Evolutionary conservation across 2,888 invertebrate species (phyloP).

Genomic region (Aricia artaxerxes): DNA sequence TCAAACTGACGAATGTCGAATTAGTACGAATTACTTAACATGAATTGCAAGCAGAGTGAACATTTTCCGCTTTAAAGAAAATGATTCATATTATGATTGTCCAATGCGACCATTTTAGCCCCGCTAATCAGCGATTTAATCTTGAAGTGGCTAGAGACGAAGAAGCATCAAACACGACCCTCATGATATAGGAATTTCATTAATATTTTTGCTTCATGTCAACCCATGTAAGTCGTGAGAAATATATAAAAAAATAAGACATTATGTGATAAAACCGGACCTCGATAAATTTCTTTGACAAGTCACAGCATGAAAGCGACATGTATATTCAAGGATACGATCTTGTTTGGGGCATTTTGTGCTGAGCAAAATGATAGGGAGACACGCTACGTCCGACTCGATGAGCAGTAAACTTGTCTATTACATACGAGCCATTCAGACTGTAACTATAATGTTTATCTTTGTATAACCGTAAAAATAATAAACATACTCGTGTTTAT

Average conservation of each 20-base stretch:
- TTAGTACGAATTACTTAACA: no score
- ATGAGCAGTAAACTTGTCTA: neutral
- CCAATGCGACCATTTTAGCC: no score
- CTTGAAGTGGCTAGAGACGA: no score
- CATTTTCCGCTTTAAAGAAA: no score
- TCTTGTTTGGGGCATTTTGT: slow-evolving; percentile 1
- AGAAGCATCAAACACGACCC: no score
- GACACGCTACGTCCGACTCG: neutral
- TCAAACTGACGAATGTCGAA: no score
- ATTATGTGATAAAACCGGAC: neutral
- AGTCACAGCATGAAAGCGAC: slow-evolving; percentile 41
- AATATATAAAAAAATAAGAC: neutral
- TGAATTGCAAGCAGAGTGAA: no score
- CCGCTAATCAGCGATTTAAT: no score
- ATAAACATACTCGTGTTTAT: no score
- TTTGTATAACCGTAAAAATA: neutral
- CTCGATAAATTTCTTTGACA: slow-evolving; percentile 63
- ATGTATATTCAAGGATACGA: neutral
- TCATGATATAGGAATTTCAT: no score
- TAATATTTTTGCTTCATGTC: neutral
- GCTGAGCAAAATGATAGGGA: neutral
- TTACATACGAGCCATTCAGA: neutral
- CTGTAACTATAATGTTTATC: neutral
- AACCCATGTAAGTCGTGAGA: neutral
- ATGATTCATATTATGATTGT: no score